A percentile compares a stretch with the other conserved stretches of the same genome.
phyloP scores from a whole-genome alignment of 2,797 vertebrate species.

The Betta splendens region DNA sequence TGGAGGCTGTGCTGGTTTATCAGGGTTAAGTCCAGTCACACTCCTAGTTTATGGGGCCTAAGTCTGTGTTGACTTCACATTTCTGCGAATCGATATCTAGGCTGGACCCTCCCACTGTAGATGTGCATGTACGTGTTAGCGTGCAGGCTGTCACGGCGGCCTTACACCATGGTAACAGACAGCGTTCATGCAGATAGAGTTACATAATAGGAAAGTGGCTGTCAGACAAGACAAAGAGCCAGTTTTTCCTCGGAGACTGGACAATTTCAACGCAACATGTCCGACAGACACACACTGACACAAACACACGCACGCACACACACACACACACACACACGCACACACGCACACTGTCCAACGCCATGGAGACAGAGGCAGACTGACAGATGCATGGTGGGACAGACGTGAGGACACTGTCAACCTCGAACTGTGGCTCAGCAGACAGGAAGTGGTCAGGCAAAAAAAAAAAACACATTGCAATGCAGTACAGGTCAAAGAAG shows the following conservation, averaged over 20 bases:
- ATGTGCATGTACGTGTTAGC: background rate
- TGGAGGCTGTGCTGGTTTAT: background rate
- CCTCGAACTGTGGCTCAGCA: conserved; percentile 21
- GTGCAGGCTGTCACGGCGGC: conserved; percentile 19
- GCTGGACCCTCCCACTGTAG: background rate
- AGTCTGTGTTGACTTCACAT: background rate
- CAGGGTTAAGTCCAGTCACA: background rate
- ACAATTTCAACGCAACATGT: conserved; percentile 25
- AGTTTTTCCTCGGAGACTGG: conserved; percentile 9
- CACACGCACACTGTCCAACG: conserved; percentile 28
- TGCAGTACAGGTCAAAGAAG: conserved; percentile 39
- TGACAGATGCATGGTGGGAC: conserved; percentile 50
- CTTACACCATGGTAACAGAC: background rate
- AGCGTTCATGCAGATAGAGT: conserved; percentile 19
- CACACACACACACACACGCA: conserved; percentile 12
- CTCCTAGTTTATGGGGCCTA: background rate
- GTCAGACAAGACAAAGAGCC: conserved; percentile 21
- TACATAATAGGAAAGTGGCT: conserved; percentile 14
- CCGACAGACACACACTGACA: conserved; percentile 32
- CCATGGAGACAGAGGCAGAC: conserved; percentile 57
- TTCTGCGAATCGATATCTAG: background rate
- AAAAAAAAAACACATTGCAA: conserved; percentile 13
- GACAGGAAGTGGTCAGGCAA: conserved; percentile 43
- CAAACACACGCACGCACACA: conserved; percentile 3
- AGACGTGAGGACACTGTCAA: conserved; percentile 35